Percentiles rank a stretch among this genome's conserved stretches.
Evolutionary conservation across 2,888 invertebrate species (phyloP).

Genomic region (Tetranychus truncatus): DNA sequence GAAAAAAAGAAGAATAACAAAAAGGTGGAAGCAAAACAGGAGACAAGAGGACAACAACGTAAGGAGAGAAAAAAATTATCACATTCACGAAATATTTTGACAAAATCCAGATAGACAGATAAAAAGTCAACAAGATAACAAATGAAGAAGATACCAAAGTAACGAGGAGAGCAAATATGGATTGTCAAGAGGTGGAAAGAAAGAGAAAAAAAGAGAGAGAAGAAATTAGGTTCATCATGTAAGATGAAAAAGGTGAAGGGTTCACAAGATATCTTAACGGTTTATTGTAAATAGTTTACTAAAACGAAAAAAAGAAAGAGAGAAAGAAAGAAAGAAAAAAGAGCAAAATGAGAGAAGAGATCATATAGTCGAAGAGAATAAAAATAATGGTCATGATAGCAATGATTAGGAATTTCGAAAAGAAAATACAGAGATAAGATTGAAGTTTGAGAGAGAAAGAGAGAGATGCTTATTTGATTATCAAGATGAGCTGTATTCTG

Average conservation of each 20-base stretch:
- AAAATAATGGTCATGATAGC: background rate
- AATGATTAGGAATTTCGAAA: background rate
- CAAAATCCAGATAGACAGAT: constrained; percentile 8
- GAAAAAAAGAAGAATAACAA: constrained; percentile 12
- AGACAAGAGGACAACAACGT: background rate
- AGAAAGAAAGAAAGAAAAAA: background rate
- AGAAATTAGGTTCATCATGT: background rate
- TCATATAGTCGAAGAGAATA: background rate
- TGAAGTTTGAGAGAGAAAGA: background rate
- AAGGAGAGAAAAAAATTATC: background rate
- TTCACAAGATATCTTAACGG: background rate
- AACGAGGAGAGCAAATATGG: background rate
- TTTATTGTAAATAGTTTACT: background rate
- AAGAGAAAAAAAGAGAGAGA: background rate
- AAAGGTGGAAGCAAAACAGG: constrained; percentile 3
- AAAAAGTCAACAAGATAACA: background rate
- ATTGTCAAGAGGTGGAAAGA: background rate
- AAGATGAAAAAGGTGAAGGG: constrained; percentile 5
- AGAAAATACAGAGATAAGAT: background rate
- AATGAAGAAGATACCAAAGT: background rate
- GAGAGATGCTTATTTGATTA: background rate
- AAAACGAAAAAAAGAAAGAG: background rate
- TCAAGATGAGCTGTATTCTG: background rate
- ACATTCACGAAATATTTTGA: background rate
- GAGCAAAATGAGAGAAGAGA: background rate